Evolutionary conservation across 1,140 invertebrate genomes (phyloP), one percentile per base, ranked within the genome.

Genomic region (Zaprionus camerounensis): DNA sequence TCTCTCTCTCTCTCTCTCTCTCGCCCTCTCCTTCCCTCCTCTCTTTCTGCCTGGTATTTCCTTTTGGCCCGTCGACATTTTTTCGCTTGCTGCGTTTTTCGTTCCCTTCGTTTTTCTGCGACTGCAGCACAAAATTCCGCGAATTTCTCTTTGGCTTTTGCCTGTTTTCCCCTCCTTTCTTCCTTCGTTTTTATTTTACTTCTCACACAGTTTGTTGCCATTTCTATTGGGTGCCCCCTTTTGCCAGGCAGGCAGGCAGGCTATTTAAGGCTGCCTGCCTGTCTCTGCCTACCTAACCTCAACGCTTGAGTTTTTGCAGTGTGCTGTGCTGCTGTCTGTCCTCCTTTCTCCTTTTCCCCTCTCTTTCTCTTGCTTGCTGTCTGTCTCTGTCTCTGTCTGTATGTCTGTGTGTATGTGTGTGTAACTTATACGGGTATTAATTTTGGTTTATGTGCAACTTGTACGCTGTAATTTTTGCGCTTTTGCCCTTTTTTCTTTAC

Each of bases 71-170:
- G 83, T 86, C 82, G 80, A 83, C 84, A 88, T 87, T 79, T 87
- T 88, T 87, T 82, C 81, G 61, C 62, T 46, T 15, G 49, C 68
- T 72, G 71, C 63, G 55, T 67, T 77, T 65, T 66, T 46, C 22
- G 11, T 62, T 64, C 53, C 34, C 34, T 66, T 66, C 26, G 15
- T 72, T 84, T 88, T 88, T 79, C 71, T 90, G 84, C 85, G 76
- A 88, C 85, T 88, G 84, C 84, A 90, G 78, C 84, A 80, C 24
- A 79, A 85, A 88, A 90, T 88, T 88, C 84, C 78, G 81, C 84
- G 84, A 90, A 88, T 90, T 88, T 88, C 76, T 78, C 73, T 44
- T 64, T 66, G 64, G 66, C 56, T 80, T 84, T 72, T 36, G 41
- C 15, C 5, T 11, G 17, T 28, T 44, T 28, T 62, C 26, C 59